Conservation (phyloP, 92 coral and sea anemone species). For the Hydrozoanthus gracilis region DNA sequence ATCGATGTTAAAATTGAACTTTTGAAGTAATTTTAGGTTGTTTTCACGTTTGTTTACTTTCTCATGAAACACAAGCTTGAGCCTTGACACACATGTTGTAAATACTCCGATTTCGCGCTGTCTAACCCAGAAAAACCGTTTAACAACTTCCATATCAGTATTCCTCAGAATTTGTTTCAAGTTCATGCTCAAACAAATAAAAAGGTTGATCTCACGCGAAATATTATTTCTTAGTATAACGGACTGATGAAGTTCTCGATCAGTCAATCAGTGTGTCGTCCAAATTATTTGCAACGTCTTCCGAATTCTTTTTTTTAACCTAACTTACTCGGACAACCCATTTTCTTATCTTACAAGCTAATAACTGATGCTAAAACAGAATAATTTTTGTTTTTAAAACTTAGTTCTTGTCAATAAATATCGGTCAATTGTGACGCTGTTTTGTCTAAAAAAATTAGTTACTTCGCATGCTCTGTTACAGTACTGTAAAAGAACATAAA, state of each 20-base stretch:
- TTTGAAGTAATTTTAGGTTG: neutral
- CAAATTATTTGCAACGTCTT: neutral
- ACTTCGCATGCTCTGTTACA: constrained; percentile 6
- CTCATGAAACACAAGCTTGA: neutral
- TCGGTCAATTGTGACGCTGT: constrained; percentile 7
- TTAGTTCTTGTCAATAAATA: too few relatives aligned
- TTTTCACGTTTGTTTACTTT: neutral
- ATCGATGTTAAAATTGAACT: too few relatives aligned
- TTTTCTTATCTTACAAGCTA: neutral
- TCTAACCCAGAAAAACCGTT: neutral
- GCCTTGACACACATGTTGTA: too few relatives aligned
- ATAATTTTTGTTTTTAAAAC: neutral
- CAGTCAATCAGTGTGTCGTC: constrained; percentile 2
- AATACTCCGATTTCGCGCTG: neutral
- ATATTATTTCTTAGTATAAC: neutral
- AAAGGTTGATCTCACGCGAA: neutral
- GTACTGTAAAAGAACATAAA: neutral
- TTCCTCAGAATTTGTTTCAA: neutral
- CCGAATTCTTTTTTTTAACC: neutral
- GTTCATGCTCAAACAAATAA: neutral
- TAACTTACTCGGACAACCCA: constrained; percentile 1
- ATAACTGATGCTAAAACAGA: neutral
- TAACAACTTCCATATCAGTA: neutral
- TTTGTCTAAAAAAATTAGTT: neutral
- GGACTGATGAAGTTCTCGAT: neutral